These are phyloP conservation scores for Deroptyus accipitrinus DNA, from an alignment of 2,113 vertebrate species.

Conservation along the genomic window DNA sequence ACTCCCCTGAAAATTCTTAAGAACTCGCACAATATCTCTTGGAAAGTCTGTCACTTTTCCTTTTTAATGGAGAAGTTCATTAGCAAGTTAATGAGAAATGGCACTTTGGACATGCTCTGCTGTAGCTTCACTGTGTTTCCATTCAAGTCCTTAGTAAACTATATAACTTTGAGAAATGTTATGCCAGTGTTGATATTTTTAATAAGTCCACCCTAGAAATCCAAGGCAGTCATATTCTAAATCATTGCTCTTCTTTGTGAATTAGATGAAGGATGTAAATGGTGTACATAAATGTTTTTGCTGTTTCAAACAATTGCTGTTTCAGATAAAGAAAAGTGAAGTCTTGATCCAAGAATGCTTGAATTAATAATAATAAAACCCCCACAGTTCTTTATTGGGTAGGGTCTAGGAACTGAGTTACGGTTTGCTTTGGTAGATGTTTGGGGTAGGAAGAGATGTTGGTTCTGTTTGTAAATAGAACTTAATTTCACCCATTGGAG, in stretches of 20 bases:
- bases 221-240: not conserved
- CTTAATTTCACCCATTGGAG: conserved; percentile 13
- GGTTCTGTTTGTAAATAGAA: conserved; percentile 54
- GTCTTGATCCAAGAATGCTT: not conserved
- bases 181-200: not conserved
- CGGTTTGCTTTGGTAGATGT: not conserved
- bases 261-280: not conserved
- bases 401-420: not conserved
- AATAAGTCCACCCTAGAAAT: not conserved
- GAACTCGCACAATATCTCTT: not conserved
- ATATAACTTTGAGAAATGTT: not conserved
- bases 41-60: conserved; percentile 5
- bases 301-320: not conserved
- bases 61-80: conserved; percentile 23
- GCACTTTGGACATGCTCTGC: not conserved
- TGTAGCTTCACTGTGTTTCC: not conserved
- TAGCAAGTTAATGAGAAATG: conserved; percentile 31
- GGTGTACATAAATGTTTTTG: not conserved
- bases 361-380: not conserved
- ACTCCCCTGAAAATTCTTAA: conserved; percentile 3
- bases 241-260: not conserved
- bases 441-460: not conserved
- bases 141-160: not conserved
- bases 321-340: not conserved
- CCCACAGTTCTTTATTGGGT: not conserved